These are phyloP conservation scores for Crocallis elinguaria DNA, from an alignment of 2,888 invertebrate species.

Conservation along the genomic window DNA sequence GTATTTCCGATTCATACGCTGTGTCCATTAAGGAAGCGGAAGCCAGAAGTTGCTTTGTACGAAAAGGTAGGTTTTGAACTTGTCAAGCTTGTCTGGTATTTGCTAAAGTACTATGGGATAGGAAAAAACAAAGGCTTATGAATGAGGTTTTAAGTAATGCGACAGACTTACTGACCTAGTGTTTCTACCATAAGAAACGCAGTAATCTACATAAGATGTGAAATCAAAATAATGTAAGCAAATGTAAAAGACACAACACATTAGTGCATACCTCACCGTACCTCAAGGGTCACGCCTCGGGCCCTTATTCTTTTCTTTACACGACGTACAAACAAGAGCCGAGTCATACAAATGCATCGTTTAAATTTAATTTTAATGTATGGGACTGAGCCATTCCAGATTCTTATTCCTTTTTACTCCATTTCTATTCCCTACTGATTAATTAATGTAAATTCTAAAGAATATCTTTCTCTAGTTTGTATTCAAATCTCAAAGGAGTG, in stretches of 20 bases:
- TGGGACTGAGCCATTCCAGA: conserved; percentile 8
- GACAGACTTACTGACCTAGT: no score
- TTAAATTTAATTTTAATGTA: conserved; percentile 11
- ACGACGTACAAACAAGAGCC: conserved; percentile 12
- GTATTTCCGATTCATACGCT: not conserved
- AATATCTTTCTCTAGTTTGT: conserved; percentile 52
- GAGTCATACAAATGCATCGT: conserved; percentile 16
- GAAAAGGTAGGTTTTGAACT: not conserved
- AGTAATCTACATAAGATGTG: no score
- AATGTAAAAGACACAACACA: not conserved
- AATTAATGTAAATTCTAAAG: conserved; percentile 43
- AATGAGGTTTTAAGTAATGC: not conserved
- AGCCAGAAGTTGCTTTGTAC: not conserved
- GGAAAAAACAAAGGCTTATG: not conserved
- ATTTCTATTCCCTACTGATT: conserved; percentile 39
- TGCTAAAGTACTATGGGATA: not conserved
- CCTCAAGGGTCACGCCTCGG: conserved; percentile 23
- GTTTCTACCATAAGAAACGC: no score
- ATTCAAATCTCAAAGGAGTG: conserved; percentile 60
- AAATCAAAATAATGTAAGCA: no score
- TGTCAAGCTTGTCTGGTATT: not conserved
- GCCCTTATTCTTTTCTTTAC: conserved; percentile 15
- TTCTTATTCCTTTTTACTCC: conserved; percentile 20
- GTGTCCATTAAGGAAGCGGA: not conserved
- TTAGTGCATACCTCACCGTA: conserved; percentile 8